Evolutionary conservation across 2,113 vertebrate genomes (phyloP).

Genomic region (Glareola pratincola): DNA sequence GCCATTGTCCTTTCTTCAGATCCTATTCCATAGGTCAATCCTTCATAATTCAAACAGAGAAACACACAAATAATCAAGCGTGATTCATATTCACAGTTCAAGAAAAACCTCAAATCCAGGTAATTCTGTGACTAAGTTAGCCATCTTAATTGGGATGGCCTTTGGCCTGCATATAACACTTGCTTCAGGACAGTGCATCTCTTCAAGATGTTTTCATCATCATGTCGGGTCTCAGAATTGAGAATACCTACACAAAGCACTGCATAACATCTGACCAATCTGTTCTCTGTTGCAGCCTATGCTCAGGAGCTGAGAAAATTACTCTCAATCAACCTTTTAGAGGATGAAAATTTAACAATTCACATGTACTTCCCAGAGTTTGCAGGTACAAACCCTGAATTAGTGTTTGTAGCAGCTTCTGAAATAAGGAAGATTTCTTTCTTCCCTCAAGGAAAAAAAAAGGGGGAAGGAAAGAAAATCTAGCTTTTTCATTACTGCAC

Average conservation of each 20-base stretch:
- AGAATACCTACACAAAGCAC: neutral
- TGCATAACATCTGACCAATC: neutral
- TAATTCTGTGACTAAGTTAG: neutral
- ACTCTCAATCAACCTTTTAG: neutral
- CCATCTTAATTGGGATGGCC: neutral
- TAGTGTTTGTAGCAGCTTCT: neutral
- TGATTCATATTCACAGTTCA: neutral
- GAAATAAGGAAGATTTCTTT: neutral
- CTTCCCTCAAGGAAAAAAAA: neutral
- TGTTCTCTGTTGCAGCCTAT: neutral
- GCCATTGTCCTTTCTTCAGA: neutral
- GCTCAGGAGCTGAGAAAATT: neutral
- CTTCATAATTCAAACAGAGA: neutral
- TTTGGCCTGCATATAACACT: neutral
- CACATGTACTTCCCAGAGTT: neutral
- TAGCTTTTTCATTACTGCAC: neutral
- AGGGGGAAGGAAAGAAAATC: neutral
- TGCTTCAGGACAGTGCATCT: neutral
- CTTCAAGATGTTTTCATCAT: neutral
- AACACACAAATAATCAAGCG: neutral
- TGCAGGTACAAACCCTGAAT: neutral
- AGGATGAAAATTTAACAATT: neutral
- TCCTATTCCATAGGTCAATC: neutral
- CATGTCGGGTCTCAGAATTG: neutral
- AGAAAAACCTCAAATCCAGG: neutral